phyloP scores from a whole-genome alignment of 2,113 vertebrate genomes.

The Gymnogyps californianus region DNA sequence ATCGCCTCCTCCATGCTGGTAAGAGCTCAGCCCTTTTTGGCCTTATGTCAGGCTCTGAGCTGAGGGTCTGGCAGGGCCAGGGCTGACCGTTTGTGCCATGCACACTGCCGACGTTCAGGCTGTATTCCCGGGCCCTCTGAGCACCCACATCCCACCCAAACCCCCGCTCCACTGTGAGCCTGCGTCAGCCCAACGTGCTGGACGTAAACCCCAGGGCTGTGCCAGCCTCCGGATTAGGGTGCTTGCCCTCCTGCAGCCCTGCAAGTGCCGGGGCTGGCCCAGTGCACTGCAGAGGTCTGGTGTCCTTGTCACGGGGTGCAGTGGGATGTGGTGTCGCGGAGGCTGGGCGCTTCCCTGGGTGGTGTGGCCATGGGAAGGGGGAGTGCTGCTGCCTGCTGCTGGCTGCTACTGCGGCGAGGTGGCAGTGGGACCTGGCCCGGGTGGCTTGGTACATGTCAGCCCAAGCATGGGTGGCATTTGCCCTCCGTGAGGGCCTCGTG shows the following conservation, averaged over 20 bases:
- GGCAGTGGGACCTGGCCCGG: background rate
- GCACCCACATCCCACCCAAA: background rate
- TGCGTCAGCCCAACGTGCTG: background rate
- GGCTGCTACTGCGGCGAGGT: background rate
- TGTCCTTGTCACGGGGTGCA: background rate
- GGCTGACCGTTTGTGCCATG: background rate
- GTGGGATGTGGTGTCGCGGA: rapidly evolving
- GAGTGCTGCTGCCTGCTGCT: background rate
- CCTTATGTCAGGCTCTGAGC: background rate
- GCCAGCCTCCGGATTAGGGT: background rate
- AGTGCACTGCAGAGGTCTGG: background rate
- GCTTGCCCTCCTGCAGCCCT: background rate
- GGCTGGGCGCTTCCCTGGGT: background rate
- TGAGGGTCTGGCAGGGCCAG: background rate
- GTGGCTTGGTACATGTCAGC: background rate
- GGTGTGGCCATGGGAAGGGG: rapidly evolving
- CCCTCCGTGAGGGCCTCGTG: background rate
- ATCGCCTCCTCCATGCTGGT: slow-evolving; percentile 90
- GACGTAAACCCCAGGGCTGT: background rate
- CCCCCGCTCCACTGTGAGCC: background rate
- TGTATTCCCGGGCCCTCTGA: background rate
- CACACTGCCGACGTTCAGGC: rapidly evolving
- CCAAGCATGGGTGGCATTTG: rapidly evolving
- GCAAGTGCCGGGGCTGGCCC: background rate
- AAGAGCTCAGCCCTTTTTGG: background rate